phyloP scores from a whole-genome alignment of 2,888 invertebrate species.

The Eupithecia insigniata region DNA sequence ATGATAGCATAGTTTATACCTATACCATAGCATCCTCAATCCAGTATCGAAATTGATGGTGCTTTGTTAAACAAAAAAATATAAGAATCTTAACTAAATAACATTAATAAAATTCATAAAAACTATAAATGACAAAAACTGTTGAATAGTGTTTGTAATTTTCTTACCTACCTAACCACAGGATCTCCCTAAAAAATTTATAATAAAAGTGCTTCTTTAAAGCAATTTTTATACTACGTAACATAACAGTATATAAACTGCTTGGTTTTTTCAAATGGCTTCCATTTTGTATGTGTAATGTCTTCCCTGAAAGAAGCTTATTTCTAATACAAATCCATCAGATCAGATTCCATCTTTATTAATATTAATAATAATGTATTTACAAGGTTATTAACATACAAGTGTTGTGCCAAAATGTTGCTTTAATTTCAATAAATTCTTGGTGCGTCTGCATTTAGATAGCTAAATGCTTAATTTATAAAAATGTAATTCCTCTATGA shows the following conservation, averaged over 20 bases:
- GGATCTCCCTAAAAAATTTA: too few species aligned
- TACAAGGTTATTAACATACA: background rate
- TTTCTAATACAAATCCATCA: background rate
- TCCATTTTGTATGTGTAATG: slow-evolving; percentile 1
- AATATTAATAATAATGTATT: background rate
- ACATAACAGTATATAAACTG: too few species aligned
- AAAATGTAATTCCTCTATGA: slow-evolving; percentile 19
- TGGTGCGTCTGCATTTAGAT: background rate
- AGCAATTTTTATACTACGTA: too few species aligned
- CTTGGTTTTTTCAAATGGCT: background rate
- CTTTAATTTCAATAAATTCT: background rate
- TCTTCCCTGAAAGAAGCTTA: background rate
- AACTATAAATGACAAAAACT: too few species aligned
- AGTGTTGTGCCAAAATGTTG: slow-evolving; percentile 27
- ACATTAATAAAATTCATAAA: too few species aligned
- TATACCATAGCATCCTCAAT: background rate
- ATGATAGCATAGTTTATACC: background rate
- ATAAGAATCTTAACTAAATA: too few species aligned
- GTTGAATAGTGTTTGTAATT: too few species aligned
- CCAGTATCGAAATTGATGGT: slow-evolving; percentile 44
- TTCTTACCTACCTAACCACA: background rate
- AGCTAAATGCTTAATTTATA: background rate
- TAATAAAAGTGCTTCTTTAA: too few species aligned
- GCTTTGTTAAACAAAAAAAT: slow-evolving; percentile 36
- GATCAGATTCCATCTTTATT: background rate